phyloP scores from a whole-genome alignment of 2,797 vertebrate species.

The Onychomys torridus region DNA sequence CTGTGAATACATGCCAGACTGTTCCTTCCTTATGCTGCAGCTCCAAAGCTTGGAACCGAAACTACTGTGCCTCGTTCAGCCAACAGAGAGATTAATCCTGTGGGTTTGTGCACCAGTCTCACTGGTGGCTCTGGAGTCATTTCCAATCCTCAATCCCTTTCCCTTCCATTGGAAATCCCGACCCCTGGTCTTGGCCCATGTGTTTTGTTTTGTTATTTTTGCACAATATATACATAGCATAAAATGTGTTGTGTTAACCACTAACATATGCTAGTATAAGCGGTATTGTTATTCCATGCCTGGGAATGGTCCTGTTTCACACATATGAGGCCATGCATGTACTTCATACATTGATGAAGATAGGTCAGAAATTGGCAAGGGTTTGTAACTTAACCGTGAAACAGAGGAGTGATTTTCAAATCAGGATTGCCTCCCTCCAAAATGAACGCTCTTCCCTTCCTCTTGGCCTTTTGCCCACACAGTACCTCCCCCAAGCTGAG shows the following conservation, averaged over 20 bases:
- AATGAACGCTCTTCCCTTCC: background rate
- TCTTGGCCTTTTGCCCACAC: background rate
- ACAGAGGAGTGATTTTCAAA: background rate
- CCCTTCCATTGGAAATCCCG: background rate
- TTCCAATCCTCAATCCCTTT: background rate
- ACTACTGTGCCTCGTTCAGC: background rate
- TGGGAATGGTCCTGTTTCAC: background rate
- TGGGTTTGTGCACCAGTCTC: background rate
- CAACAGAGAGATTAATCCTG: background rate
- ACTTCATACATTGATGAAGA: background rate
- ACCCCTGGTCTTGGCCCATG: background rate
- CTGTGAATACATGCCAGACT: background rate
- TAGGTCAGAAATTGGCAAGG: background rate
- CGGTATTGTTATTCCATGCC: background rate
- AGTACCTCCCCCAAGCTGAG: background rate
- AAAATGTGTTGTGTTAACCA: background rate
- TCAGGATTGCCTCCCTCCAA: background rate
- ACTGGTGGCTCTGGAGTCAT: background rate
- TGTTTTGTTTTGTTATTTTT: background rate
- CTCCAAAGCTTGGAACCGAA: background rate
- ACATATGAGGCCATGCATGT: background rate
- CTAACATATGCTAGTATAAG: background rate
- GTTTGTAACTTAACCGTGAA: background rate
- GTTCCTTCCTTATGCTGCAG: background rate
- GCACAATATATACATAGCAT: background rate